Base-by-base conservation (phyloP, 2,888 invertebrate species). In the Arctia plantaginis region DNA sequence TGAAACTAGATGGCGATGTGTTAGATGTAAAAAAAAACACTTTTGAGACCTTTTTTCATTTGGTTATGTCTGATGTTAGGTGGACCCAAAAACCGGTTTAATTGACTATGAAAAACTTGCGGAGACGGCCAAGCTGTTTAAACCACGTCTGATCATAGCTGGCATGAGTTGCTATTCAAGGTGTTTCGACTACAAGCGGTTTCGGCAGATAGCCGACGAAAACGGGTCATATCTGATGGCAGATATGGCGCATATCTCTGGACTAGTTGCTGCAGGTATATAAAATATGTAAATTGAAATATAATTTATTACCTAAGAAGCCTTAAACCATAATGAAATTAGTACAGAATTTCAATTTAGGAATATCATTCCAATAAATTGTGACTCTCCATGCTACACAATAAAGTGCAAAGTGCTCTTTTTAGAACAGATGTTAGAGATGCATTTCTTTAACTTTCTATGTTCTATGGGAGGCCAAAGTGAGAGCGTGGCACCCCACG, bases 181-280 rank as follows among this genome's bases (percentile, higher is more conserved):
- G 68, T 97, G 98, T 82, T 96, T 99, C 80, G 99, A 99, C 93
- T 99, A 99, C 92, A 97, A 97, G 85, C 96, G 98, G 20, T 99
- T 99, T 96, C 96, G 98, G 35, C 96, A 98, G 91, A 98, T 98
- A 71, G 97, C 98, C 55, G 97, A 99, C 88, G 97, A 98, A 76
- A 97, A 97, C 82, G 98, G 98, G 55, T 98, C 99, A 0, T 98
- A 98, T 87, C 93, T 99, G 71, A 97, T 99, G 96, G 98, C 98
- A 27, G 99, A 99, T 91, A 99, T 99, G 99, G 98, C 99, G 1
- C 99, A 99, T 91, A 97, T 99, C 71, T 98, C 99, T 62, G 99
- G 99, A 55, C 96, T 99, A 67, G 98, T 99, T 30, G 98, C 99
- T 77, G 98, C 99, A 84, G 98, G 98, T 94, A 75, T 27, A 3